Evolutionary conservation across 2,888 invertebrate genomes (phyloP).

Genomic region (Pinctada fucata): DNA sequence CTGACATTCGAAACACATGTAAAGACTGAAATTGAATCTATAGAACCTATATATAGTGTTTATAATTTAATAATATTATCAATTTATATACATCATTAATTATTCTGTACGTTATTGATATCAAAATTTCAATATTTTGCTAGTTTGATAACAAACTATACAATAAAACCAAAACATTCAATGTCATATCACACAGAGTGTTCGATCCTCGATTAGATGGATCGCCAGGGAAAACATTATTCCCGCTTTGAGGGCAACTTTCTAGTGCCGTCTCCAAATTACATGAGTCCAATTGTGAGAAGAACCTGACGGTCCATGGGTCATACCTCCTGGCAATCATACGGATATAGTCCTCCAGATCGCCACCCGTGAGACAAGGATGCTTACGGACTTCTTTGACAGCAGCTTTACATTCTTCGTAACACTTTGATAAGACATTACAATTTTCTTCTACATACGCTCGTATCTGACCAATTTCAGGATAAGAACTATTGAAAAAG

Average conservation of each 20-base stretch:
- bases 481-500: slow-evolving; percentile 29
- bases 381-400: neutral
- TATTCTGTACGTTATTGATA: too few species aligned
- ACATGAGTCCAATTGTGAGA: neutral
- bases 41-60: too few species aligned
- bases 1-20: too few species aligned
- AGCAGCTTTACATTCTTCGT: neutral
- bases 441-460: slow-evolving; percentile 7
- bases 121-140: too few species aligned
- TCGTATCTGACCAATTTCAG: neutral
- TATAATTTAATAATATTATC: too few species aligned
- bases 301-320: neutral
- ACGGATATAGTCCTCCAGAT: neutral
- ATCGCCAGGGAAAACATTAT: neutral
- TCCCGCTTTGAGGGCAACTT: neutral
- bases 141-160: too few species aligned
- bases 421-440: neutral
- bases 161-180: too few species aligned
- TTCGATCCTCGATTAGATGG: neutral
- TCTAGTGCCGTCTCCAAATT: neutral
- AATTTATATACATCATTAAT: too few species aligned
- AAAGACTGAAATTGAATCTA: too few species aligned
- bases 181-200: too few species aligned
- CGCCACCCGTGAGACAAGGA: slow-evolving; percentile 4
- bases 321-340: neutral